Base-by-base conservation (phyloP, 2,888 invertebrate species). In the Vesta saturnalis region DNA sequence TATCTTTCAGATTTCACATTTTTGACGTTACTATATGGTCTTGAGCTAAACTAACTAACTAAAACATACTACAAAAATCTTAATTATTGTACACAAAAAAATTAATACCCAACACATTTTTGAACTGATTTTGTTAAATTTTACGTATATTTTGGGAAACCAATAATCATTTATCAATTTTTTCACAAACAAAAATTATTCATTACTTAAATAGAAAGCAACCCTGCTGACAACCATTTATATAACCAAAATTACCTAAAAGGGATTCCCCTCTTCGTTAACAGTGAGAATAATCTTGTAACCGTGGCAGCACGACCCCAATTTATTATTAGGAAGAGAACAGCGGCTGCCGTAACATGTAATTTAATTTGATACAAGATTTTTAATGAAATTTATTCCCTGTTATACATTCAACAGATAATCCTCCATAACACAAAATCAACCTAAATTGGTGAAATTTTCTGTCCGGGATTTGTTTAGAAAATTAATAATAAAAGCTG, bases 301-400 rank as follows among this genome's bases (percentile, higher is more conserved):
- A 47, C 16, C 15, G 16, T 47, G 47, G 6, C 15, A 4, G 15
- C 15, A 47, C 16, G 47, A 47, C 47, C 47, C 47, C 47, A 15
- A 47, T 47, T 47, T 47, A 47, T 47, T 47, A 47, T 16, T 14
- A 47, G 47, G 15, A 47, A 16, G 47, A 47, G 47, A 47, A 18
- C 52, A 21, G n/a, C n/a, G n/a, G 8, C 2, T 39, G 8, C 39
- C 39, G n/a, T 39, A 39, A 19, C 49, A 49, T 49, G 14, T 15
- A 49, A 18, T 49, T 16, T 49, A 49, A 49, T 49, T 52, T 47
- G 47, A n/a, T 15, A 15, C 16, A 47, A 47, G 15, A 15, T 47
- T 16, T 52, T 21, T 52, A 52, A 52, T 52, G 18, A 52, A 19
- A 52, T 52, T 19, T 19, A 52, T 52, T 52, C 8, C 12, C 10